Evolutionary conservation across 2,797 vertebrate genomes (phyloP).

Genomic region (Epinephelus awoara): DNA sequence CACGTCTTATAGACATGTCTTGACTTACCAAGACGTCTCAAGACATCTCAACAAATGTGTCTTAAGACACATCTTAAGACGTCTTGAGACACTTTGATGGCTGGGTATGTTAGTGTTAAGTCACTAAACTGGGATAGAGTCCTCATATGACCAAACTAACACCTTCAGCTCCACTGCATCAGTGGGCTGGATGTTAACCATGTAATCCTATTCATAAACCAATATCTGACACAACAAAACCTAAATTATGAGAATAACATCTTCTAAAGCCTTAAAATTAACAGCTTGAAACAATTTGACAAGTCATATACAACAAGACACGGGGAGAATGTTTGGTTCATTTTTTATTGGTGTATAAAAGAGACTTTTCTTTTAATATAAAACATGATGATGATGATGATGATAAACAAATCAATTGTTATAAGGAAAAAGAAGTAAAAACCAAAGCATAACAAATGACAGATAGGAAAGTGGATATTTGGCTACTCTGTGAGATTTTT

Average conservation of each 20-base stretch:
- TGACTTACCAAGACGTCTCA: no score
- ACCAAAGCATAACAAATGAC: constrained; percentile 17
- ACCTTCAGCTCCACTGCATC: not conserved
- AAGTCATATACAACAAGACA: constrained; percentile 26
- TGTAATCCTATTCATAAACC: not conserved
- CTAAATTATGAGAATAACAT: not conserved
- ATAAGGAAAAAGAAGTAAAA: constrained; percentile 7
- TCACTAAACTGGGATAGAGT: no score
- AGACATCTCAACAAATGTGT: no score
- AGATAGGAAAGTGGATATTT: not conserved
- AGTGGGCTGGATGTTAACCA: not conserved
- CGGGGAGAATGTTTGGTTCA: constrained; percentile 24
- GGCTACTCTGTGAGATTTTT: not conserved
- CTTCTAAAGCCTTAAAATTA: not conserved
- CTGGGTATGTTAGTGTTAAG: no score
- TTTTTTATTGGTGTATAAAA: constrained; percentile 81
- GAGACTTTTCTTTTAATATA: constrained; percentile 65
- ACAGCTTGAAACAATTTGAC: not conserved
- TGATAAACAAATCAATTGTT: constrained; percentile 41
- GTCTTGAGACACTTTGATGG: no score
- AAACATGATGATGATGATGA: constrained; percentile 50
- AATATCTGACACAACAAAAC: not conserved
- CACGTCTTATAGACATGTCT: no score
- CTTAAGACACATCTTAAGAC: no score
- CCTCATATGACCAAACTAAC: not conserved